phyloP scores from a whole-genome alignment of 2,888 invertebrate species.

The Drosophila atripex region DNA sequence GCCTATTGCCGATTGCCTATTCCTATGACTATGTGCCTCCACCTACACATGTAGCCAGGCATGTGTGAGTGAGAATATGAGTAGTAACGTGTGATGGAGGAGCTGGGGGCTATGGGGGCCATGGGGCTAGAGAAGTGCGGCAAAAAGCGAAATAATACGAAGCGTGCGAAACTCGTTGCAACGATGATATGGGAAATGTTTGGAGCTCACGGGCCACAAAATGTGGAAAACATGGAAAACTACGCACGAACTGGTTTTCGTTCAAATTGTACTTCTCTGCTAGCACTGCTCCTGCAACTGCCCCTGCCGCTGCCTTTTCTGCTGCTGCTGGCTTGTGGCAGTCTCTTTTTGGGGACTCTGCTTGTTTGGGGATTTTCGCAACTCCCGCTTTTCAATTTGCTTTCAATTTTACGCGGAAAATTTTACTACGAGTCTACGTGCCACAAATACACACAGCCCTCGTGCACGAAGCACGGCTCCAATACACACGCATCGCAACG shows the following conservation, averaged over 20 bases:
- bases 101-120: neutral
- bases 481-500: conserved; percentile 36
- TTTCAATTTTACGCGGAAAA: conserved; percentile 78
- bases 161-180: conserved; percentile 68
- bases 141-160: conserved; percentile 49
- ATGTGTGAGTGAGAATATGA: neutral
- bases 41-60: neutral
- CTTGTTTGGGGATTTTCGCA: conserved; percentile 17
- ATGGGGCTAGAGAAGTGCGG: conserved; percentile 5
- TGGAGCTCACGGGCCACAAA: conserved; percentile 28
- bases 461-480: conserved; percentile 43
- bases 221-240: conserved; percentile 34
- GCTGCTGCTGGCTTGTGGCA: neutral
- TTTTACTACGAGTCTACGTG: conserved; percentile 72
- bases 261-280: neutral
- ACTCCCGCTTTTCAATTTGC: conserved; percentile 61
- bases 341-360: conserved; percentile 33
- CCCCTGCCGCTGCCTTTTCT: conserved; percentile 12
- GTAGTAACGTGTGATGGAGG: conserved; percentile 58
- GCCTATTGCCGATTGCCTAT: conserved; percentile 22
- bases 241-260: conserved; percentile 32
- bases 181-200: conserved; percentile 54
- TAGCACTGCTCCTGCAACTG: neutral
- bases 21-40: conserved; percentile 12
- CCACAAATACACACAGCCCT: conserved; percentile 38